A percentile compares a stretch with the other conserved stretches of the same genome.
Evolutionary conservation across 2,888 invertebrate genomes (phyloP).

Genomic region (Bellardia bayeri): DNA sequence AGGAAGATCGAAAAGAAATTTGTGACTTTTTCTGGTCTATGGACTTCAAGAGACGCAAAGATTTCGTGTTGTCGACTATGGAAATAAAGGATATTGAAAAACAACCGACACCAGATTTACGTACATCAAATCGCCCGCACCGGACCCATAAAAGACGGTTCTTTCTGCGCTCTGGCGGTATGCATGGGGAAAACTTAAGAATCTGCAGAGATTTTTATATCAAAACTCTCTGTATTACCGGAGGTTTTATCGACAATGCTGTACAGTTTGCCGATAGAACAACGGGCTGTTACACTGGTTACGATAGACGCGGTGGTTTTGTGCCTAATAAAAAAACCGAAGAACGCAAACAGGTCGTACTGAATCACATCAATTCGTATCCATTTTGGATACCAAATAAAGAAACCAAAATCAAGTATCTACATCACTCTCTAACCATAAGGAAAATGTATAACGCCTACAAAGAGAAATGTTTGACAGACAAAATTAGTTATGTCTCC

Average conservation of each 20-base stretch:
- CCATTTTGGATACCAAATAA: conserved; percentile 74
- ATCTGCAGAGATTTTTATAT: conserved; percentile 72
- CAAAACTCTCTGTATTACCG: conserved; percentile 67
- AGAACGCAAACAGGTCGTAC: conserved; percentile 57
- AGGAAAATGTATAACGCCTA: conserved; percentile 71
- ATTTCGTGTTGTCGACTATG: conserved; percentile 70
- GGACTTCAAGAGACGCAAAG: conserved; percentile 74
- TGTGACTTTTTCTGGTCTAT: conserved; percentile 73
- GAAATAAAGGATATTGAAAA: conserved; percentile 66
- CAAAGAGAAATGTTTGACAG: conserved; percentile 59
- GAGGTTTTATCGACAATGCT: conserved; percentile 65
- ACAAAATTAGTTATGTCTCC: conserved; percentile 54
- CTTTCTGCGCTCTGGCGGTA: conserved; percentile 59
- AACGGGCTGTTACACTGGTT: conserved; percentile 70
- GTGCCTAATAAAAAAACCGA: conserved; percentile 60
- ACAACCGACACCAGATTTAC: conserved; percentile 55
- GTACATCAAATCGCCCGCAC: conserved; percentile 65
- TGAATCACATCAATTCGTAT: conserved; percentile 69
- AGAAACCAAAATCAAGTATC: conserved; percentile 68
- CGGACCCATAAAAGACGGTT: conserved; percentile 67
- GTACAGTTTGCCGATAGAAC: conserved; percentile 67
- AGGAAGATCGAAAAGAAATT: conserved; percentile 70
- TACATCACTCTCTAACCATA: conserved; percentile 71
- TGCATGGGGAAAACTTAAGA: conserved; percentile 1
- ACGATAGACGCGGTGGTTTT: conserved; percentile 67